A percentile compares a stretch with the other conserved stretches of the same genome.
These are phyloP conservation scores for Ephestia elutella DNA, from an alignment of 1,140 invertebrate genomes.

Conservation along the genomic window DNA sequence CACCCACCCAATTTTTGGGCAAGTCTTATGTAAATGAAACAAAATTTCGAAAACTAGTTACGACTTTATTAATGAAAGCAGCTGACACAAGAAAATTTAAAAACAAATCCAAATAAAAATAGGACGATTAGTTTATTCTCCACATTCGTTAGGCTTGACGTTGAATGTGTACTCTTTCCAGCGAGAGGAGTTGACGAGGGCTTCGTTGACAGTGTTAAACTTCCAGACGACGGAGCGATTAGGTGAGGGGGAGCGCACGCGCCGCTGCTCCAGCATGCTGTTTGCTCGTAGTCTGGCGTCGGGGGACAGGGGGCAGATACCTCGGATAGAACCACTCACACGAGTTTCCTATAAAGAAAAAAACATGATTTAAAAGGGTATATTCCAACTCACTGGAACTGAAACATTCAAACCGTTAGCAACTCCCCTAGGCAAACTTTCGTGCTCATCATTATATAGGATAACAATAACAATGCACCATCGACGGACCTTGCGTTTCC, in stretches of 20 bases:
- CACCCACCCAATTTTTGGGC: background rate
- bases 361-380: background rate
- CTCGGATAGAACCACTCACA: slow-evolving; percentile 24
- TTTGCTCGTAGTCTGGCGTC: slow-evolving; percentile 37
- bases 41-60: background rate
- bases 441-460: no score
- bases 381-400: no score
- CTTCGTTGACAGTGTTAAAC: slow-evolving; percentile 60
- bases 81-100: background rate
- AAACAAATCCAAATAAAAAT: background rate
- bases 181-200: slow-evolving; percentile 43
- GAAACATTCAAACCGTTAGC: no score
- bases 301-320: slow-evolving; percentile 42
- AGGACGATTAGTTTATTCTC: slow-evolving; percentile 8
- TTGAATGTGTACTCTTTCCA: slow-evolving; percentile 51
- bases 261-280: slow-evolving; percentile 43
- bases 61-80: background rate
- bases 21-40: background rate
- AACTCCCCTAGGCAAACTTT: no score
- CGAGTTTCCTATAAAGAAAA: slow-evolving; percentile 27
- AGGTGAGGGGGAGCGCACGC: slow-evolving; percentile 33
- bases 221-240: slow-evolving; percentile 42
- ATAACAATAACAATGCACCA: background rate
- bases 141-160: slow-evolving; percentile 28
- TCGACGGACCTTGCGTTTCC: slow-evolving; percentile 42